phyloP scores from a whole-genome alignment of 2,888 invertebrate species.

The Philereme vetulata region DNA sequence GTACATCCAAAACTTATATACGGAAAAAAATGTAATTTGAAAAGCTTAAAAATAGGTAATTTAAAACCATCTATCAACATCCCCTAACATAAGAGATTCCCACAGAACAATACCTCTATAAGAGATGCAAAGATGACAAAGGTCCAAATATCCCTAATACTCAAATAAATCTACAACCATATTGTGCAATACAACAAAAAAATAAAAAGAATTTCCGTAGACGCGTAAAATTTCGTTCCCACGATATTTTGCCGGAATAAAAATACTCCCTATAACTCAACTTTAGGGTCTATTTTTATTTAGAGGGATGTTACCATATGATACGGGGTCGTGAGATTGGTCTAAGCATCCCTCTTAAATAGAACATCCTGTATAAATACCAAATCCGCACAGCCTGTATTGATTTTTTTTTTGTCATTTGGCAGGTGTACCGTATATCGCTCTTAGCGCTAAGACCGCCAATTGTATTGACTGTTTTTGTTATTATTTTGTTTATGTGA shows the following conservation, averaged over 20 bases:
- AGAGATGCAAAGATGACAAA: slow-evolving; percentile 24
- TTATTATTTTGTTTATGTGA: too few species aligned
- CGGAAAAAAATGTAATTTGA: too few species aligned
- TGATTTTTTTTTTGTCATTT: slow-evolving; percentile 10
- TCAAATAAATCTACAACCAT: slow-evolving; percentile 36
- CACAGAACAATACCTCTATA: slow-evolving; percentile 20
- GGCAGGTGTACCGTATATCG: slow-evolving; percentile 13
- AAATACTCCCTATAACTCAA: slow-evolving; percentile 26
- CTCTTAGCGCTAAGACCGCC: too few species aligned
- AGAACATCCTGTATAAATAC: slow-evolving; percentile 67
- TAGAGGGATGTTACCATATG: slow-evolving; percentile 47
- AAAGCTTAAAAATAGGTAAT: background rate
- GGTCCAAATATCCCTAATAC: slow-evolving; percentile 37
- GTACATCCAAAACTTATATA: too few species aligned
- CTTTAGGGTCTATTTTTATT: slow-evolving; percentile 25
- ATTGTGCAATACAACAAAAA: slow-evolving; percentile 40
- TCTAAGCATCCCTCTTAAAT: slow-evolving; percentile 76
- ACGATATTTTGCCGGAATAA: slow-evolving; percentile 51
- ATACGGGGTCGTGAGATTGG: slow-evolving; percentile 77
- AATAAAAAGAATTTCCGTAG: slow-evolving; percentile 72
- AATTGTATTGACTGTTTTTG: too few species aligned
- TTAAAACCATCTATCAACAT: slow-evolving; percentile 12
- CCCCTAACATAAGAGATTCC: slow-evolving; percentile 6
- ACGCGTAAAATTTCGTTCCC: slow-evolving; percentile 73
- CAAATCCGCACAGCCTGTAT: slow-evolving; percentile 70